Evolutionary conservation across 2,888 invertebrate species (phyloP).

Genomic region (Pyrrhia umbra): DNA sequence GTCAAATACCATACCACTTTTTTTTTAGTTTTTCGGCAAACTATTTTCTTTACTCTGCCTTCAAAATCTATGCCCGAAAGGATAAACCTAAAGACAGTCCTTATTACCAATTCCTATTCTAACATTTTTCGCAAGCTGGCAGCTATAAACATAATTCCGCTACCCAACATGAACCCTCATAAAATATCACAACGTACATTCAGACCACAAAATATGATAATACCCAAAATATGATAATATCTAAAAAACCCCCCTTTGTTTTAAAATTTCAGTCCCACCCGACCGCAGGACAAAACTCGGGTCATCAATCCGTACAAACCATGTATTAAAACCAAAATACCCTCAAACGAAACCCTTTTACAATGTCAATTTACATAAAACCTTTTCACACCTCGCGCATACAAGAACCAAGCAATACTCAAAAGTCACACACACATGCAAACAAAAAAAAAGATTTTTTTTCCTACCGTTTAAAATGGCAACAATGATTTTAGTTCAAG

Average conservation of each 20-base stretch:
- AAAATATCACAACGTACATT: constrained; percentile 39
- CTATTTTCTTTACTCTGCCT: background rate
- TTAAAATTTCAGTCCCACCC: constrained; percentile 38
- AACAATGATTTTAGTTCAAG: constrained; percentile 83
- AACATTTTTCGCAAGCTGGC: constrained; percentile 21
- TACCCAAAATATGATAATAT: constrained; percentile 26
- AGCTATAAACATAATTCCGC: constrained; percentile 35
- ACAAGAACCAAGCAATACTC: constrained; percentile 50
- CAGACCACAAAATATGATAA: constrained; percentile 31
- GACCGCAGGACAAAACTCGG: constrained; percentile 23
- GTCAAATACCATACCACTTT: background rate
- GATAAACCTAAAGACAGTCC: background rate
- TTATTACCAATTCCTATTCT: constrained; percentile 10
- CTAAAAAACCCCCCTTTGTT: constrained; percentile 47
- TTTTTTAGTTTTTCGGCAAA: background rate
- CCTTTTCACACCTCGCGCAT: constrained; percentile 56
- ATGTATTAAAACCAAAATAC: constrained; percentile 52
- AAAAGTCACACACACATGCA: constrained; percentile 50
- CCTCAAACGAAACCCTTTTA: constrained; percentile 51
- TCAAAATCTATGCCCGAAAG: background rate
- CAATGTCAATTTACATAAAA: constrained; percentile 60
- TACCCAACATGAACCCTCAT: constrained; percentile 27
- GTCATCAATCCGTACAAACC: constrained; percentile 43
- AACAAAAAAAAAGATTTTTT: constrained; percentile 63
- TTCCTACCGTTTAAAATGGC: constrained; percentile 75